These are phyloP conservation scores for Alosa sapidissima DNA, from an alignment of 2,797 vertebrate species.

Conservation along the genomic window DNA sequence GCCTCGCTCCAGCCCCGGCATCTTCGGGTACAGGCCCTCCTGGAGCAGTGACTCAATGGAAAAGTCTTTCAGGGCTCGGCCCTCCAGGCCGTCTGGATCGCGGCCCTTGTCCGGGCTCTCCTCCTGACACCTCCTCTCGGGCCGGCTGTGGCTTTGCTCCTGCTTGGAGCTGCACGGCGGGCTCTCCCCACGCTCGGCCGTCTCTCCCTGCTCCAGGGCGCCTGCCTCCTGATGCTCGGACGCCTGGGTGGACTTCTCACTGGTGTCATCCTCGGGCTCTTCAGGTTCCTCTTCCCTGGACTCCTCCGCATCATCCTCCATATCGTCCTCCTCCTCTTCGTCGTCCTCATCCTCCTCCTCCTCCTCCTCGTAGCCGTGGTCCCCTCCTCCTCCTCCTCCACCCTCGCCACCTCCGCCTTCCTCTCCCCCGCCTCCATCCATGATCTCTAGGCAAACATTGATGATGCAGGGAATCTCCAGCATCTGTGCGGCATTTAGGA, in stretches of 20 bases:
- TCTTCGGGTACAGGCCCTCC: constrained; percentile 91
- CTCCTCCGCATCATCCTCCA: constrained; percentile 73
- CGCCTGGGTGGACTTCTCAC: constrained; percentile 78
- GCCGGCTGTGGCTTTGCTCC: constrained; percentile 56
- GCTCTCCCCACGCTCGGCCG: constrained; percentile 57
- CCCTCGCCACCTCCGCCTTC: constrained; percentile 72
- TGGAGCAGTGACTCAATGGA: constrained; percentile 94
- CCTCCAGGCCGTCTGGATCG: constrained; percentile 76
- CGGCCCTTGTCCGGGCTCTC: constrained; percentile 62
- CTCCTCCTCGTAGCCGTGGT: constrained; percentile 82
- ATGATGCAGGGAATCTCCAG: constrained; percentile 96
- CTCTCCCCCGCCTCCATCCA: constrained; percentile 82
- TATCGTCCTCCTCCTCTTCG: constrained; percentile 85
- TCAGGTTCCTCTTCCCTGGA: constrained; percentile 82
- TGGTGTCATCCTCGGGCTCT: constrained; percentile 80
- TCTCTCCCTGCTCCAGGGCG: constrained; percentile 35
- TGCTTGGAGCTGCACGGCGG: constrained; percentile 83
- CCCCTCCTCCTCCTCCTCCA: constrained; percentile 74
- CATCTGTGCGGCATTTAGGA: constrained; percentile 91
- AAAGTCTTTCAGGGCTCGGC: constrained; percentile 86
- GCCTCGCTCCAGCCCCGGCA: constrained; percentile 82
- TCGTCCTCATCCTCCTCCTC: constrained; percentile 81
- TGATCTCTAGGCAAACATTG: constrained; percentile 95
- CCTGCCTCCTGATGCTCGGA: constrained; percentile 75
- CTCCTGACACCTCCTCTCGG: constrained; percentile 66